phyloP scores from a whole-genome alignment of 2,888 invertebrate species.

The Oscheius sp. region DNA sequence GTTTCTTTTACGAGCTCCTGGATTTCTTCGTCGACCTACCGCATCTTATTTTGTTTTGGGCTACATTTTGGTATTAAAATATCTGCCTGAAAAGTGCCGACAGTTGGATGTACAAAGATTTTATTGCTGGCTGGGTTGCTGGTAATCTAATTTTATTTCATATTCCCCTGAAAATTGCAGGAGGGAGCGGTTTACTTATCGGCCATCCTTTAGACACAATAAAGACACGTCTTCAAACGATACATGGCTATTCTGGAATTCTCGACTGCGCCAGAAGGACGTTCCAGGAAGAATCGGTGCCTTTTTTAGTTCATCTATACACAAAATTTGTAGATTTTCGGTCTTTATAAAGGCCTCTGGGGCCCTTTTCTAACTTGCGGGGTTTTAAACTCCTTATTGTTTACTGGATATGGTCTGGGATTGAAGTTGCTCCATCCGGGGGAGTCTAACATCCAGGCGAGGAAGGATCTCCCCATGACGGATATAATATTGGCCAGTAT shows the following conservation, averaged over 20 bases:
- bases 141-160: slow-evolving; percentile 35
- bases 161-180: slow-evolving; percentile 54
- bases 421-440: slow-evolving; percentile 73
- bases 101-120: slow-evolving; percentile 60
- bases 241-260: slow-evolving; percentile 56
- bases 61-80: too few relatives aligned
- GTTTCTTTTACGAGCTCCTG: too few relatives aligned
- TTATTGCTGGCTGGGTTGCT: slow-evolving; percentile 62
- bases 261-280: slow-evolving; percentile 57
- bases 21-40: too few relatives aligned
- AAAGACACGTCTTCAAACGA: slow-evolving; percentile 73
- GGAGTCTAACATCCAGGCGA: slow-evolving; percentile 54
- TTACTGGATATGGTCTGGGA: slow-evolving; percentile 79
- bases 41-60: too few relatives aligned
- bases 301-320: not conserved
- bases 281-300: slow-evolving; percentile 59
- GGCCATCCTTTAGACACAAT: slow-evolving; percentile 76
- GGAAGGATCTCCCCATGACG: slow-evolving; percentile 62
- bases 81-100: too few relatives aligned
- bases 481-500: slow-evolving; percentile 78
- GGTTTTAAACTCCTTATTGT: slow-evolving; percentile 80
- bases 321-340: slow-evolving; percentile 74
- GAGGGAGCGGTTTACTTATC: slow-evolving; percentile 74
- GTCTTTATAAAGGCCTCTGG: slow-evolving; percentile 82
- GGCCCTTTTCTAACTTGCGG: slow-evolving; percentile 81